Percentiles rank a stretch among this genome's conserved stretches.
phyloP scores from a whole-genome alignment of 1,140 invertebrate species.

The Sarcophaga peregrina region DNA sequence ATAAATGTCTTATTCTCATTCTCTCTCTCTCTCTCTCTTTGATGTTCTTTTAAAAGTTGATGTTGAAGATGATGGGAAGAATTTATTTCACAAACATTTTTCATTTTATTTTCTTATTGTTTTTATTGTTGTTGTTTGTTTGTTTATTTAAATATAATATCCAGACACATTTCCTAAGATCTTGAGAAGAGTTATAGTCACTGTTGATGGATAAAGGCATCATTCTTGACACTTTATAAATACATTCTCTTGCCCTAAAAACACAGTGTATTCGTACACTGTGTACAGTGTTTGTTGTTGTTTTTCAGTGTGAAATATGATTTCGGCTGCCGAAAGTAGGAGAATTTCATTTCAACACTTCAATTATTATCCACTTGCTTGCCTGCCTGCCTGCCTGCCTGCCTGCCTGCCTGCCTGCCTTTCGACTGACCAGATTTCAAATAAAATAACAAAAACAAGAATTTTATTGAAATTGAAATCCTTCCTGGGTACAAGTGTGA shows the following conservation, averaged over 20 bases:
- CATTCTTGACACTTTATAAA: background rate
- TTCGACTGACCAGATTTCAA: no score
- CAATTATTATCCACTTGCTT: background rate
- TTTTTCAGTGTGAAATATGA: constrained; percentile 16
- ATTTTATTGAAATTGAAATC: no score
- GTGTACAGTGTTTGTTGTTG: background rate
- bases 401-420: no score
- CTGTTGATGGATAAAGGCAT: constrained; percentile 13
- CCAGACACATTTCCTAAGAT: background rate
- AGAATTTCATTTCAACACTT: background rate
- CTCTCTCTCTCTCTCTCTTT: background rate
- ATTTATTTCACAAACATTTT: background rate
- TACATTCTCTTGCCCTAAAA: no score
- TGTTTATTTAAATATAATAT: background rate
- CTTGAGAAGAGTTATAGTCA: background rate
- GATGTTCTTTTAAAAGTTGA: background rate
- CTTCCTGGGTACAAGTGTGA: no score
- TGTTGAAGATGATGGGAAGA: background rate
- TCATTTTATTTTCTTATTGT: background rate
- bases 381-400: no score
- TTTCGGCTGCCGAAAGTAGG: background rate
- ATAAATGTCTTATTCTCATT: background rate
- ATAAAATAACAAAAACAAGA: no score
- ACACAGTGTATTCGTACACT: no score
- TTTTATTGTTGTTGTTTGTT: background rate